Evolutionary conservation across 2,797 vertebrate genomes (phyloP).

Genomic region (Spinus olivaceus): DNA sequence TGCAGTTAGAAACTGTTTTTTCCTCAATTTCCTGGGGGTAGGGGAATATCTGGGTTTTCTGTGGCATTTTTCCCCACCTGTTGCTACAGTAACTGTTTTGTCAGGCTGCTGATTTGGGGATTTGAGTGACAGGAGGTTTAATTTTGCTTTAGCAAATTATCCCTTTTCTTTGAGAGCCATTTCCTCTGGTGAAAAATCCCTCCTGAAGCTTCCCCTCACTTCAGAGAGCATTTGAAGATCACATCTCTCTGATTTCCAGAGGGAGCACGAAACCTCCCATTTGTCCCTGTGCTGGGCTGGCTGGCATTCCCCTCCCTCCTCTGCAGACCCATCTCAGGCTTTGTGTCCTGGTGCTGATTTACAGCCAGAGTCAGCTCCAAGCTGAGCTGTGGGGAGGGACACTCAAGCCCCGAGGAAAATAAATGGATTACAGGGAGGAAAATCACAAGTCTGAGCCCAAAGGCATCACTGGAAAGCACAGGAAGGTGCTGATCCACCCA

Average conservation of each 20-base stretch:
- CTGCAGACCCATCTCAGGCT: neutral
- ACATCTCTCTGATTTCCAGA: neutral
- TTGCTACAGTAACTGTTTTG: constrained; percentile 15
- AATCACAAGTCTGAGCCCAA: fast-evolving
- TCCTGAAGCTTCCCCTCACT: neutral
- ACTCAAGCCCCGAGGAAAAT: fast-evolving
- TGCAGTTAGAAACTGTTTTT: neutral
- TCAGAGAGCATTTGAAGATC: neutral
- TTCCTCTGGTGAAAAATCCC: neutral
- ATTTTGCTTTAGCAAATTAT: constrained; percentile 6
- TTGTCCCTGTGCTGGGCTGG: neutral
- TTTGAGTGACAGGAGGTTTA: neutral
- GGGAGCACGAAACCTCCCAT: fast-evolving
- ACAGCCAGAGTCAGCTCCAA: neutral
- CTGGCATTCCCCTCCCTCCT: neutral
- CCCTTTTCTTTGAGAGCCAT: neutral
- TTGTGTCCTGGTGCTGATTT: neutral
- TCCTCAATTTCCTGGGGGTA: fast-evolving
- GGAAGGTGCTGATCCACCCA: neutral
- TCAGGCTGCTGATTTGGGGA: neutral
- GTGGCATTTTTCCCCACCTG: neutral
- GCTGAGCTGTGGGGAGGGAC: fast-evolving
- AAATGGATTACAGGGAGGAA: neutral
- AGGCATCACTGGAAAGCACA: neutral
- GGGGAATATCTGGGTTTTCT: neutral